Evolutionary conservation across 2,113 vertebrate genomes (phyloP).

Genomic region (Columba livia): DNA sequence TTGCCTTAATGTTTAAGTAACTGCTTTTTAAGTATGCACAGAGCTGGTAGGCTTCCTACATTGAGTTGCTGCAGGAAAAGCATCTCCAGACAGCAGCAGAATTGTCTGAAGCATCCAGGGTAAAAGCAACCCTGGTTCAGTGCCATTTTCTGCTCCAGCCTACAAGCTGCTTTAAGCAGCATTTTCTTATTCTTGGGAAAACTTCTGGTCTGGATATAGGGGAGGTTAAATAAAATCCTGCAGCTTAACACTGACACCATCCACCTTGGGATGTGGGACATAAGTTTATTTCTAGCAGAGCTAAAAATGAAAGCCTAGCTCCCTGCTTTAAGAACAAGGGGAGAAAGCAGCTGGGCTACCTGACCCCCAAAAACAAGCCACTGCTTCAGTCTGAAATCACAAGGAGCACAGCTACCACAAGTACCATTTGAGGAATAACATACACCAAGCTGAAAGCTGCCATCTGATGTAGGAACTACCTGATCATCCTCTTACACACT

Average conservation of each 20-base stretch:
- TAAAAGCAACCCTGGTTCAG: neutral
- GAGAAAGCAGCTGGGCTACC: neutral
- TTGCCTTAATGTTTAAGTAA: neutral
- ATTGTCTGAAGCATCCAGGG: neutral
- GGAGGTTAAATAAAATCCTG: neutral
- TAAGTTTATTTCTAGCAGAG: neutral
- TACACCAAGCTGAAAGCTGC: neutral
- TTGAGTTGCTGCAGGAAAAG: neutral
- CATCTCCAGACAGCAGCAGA: neutral
- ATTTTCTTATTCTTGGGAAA: neutral
- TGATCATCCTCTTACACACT: neutral
- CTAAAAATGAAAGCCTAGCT: neutral
- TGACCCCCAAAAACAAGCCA: neutral
- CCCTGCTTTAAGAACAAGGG: neutral
- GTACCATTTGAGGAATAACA: neutral
- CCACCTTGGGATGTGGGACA: rapidly evolving
- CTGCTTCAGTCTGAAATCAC: neutral
- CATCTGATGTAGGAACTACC: neutral
- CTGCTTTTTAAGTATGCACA: neutral
- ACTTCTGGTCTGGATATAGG: neutral
- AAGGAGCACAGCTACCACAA: neutral
- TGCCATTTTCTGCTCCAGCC: neutral
- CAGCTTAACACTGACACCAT: neutral
- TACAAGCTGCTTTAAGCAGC: neutral
- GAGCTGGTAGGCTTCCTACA: neutral